Base-by-base conservation (phyloP, 2,113 vertebrate species). In the Haliaeetus leucogaster region DNA sequence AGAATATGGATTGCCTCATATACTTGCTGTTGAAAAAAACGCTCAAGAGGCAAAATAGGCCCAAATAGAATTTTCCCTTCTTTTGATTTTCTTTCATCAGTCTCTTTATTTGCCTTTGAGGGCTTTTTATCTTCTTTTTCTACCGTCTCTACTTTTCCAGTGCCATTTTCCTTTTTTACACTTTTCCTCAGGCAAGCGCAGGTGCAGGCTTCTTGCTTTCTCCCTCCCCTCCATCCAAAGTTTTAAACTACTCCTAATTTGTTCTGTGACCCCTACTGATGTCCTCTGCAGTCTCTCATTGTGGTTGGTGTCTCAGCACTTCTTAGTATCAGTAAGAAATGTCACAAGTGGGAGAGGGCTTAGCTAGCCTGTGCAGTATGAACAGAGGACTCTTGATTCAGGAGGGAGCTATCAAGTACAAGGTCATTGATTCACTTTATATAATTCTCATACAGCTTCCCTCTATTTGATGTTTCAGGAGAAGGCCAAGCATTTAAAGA, bases 1-100 rank as follows among this genome's bases (percentile, higher is more conserved):
- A 89, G 50, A 85, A 80, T 87, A 94, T 71, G 32, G 80, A 97
- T 96, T 88, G 40, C 78, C 50, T 89, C 48, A 34, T 72, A 62
- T 14, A 40, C 47, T 94, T 52, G 77, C 27, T 79, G 30, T 25
- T 71, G 71, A 83, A 88, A 85, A 77, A 72, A 61, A 59, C 6
- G 3, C 85, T 94, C 53, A 91, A 48, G n/a, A 52, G 55, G 34
- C 22, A 83, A 88, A 95, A 89, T 52, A 95, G 45, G 9, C 38
- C 26, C 22, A 95, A 86, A 91, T 20, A 95, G 20, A 53, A 48
- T 83, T 81, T 91, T 82, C 6, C 6, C 4, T 56, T 11, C 2
- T 23, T 86, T 22, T 52, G 18, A 42, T 74, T 87, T 72, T 92
- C 30, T 91, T 87, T 85, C 29, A 52, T 59, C 27, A 65, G 16